Conservation (phyloP, 1,140 invertebrate species). For the Pogonognathellus flavescens region DNA sequence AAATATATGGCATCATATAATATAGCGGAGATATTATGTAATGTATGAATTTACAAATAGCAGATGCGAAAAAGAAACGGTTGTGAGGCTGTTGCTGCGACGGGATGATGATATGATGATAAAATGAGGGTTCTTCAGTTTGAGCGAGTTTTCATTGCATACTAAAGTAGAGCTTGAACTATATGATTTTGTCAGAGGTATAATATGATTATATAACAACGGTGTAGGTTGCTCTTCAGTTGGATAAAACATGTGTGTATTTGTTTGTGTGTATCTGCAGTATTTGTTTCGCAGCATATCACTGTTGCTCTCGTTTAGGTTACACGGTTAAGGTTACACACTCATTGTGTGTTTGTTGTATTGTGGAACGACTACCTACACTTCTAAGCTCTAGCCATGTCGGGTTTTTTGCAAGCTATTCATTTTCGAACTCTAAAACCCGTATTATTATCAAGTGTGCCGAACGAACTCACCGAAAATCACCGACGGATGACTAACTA, state of each 20-base stretch:
- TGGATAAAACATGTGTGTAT: not conserved
- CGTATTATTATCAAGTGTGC: not conserved
- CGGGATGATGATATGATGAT: too few species aligned
- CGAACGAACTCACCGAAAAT: conserved; percentile 38
- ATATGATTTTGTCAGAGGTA: not conserved
- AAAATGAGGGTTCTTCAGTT: too few species aligned
- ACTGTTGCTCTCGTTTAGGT: conserved; percentile 37
- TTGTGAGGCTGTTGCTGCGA: too few species aligned
- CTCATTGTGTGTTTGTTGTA: not conserved
- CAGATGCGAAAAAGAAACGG: too few species aligned
- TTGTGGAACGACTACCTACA: not conserved
- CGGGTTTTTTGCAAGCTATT: not conserved
- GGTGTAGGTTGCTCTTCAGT: not conserved
- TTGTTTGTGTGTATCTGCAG: conserved; percentile 8
- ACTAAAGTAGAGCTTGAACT: too few species aligned
- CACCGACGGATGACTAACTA: conserved; percentile 47
- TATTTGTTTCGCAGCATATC: not conserved
- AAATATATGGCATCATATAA: too few species aligned
- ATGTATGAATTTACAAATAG: too few species aligned
- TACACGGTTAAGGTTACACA: conserved; percentile 43
- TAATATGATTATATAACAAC: too few species aligned
- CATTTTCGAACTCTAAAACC: not conserved
- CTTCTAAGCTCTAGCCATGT: not conserved
- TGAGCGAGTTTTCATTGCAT: too few species aligned
- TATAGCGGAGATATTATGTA: too few species aligned